Conservation (phyloP, 2,888 invertebrate genomes). For the Gastrophysa polygoni region DNA sequence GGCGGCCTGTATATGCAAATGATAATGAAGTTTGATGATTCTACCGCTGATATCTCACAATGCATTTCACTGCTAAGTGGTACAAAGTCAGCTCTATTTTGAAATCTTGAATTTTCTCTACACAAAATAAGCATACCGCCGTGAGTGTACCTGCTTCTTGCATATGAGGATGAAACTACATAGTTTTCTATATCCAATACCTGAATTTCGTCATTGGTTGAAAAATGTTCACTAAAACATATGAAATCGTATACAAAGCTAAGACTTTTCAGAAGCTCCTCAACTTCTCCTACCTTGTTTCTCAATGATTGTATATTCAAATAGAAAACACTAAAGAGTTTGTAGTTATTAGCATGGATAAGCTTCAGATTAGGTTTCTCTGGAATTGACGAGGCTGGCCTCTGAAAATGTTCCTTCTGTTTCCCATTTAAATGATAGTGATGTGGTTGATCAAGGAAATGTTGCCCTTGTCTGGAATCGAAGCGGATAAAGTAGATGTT, state of each 20-base stretch:
- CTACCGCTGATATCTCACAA: slow-evolving; percentile 6
- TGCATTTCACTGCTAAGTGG: slow-evolving; percentile 6
- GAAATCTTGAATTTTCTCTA: slow-evolving; percentile 3
- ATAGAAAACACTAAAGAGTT: slow-evolving; percentile 6
- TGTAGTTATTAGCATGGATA: not conserved
- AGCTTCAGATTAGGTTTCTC: no score
- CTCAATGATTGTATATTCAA: slow-evolving; percentile 7
- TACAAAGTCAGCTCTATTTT: slow-evolving; percentile 1
- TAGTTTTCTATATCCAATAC: slow-evolving; percentile 6
- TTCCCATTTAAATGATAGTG: no score
- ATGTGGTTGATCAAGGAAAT: not conserved
- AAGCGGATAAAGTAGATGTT: not conserved
- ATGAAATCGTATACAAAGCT: not conserved
- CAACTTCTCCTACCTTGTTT: slow-evolving; percentile 5
- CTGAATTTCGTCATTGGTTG: slow-evolving; percentile 7
- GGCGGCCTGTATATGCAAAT: slow-evolving; percentile 5
- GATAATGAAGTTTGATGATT: slow-evolving; percentile 4
- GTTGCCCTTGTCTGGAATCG: not conserved
- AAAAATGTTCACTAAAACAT: slow-evolving; percentile 10
- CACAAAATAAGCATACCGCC: slow-evolving; percentile 9
- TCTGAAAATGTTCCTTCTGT: no score
- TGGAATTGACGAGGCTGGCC: no score
- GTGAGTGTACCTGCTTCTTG: slow-evolving; percentile 6
- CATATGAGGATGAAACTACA: slow-evolving; percentile 2
- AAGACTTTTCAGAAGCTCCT: not conserved